phyloP scores from a whole-genome alignment of 2,797 vertebrate genomes.

The Tinamus major region DNA sequence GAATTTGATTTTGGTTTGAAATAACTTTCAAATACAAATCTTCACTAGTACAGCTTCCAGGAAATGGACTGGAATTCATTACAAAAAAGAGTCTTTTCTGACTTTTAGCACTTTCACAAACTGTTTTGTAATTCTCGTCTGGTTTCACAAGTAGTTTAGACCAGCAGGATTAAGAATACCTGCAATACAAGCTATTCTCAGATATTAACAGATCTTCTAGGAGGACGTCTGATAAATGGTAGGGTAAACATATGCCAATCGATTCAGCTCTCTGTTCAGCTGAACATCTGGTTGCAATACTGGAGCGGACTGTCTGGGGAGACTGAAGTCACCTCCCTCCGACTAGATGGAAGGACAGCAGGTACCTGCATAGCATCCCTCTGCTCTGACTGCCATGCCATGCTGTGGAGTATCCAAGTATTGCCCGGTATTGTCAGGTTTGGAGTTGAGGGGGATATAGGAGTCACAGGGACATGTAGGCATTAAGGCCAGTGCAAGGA shows the following conservation, averaged over 20 bases:
- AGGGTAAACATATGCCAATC: not conserved
- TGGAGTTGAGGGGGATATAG: not conserved
- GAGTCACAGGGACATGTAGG: not conserved
- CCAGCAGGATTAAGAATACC: not conserved
- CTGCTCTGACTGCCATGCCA: not conserved
- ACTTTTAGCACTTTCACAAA: not conserved
- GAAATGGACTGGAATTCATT: conserved; percentile 19
- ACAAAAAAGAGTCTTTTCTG: not conserved
- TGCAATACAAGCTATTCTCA: not conserved
- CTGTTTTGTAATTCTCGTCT: not conserved
- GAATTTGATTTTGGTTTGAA: not conserved
- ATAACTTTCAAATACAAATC: not conserved
- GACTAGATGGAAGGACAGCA: not conserved
- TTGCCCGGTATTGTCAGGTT: not conserved
- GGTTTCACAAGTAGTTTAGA: conserved; percentile 25
- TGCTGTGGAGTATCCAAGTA: not conserved
- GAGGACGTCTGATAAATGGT: not conserved
- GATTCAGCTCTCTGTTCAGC: not conserved
- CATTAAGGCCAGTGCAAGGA: not conserved
- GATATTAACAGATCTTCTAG: conserved; percentile 3
- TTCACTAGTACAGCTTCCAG: not conserved
- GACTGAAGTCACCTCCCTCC: not conserved
- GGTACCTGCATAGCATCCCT: accelerated
- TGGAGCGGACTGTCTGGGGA: not conserved
- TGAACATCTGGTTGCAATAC: accelerated